Conservation (phyloP, 2,113 vertebrate genomes). For the Thymallus thymallus region DNA sequence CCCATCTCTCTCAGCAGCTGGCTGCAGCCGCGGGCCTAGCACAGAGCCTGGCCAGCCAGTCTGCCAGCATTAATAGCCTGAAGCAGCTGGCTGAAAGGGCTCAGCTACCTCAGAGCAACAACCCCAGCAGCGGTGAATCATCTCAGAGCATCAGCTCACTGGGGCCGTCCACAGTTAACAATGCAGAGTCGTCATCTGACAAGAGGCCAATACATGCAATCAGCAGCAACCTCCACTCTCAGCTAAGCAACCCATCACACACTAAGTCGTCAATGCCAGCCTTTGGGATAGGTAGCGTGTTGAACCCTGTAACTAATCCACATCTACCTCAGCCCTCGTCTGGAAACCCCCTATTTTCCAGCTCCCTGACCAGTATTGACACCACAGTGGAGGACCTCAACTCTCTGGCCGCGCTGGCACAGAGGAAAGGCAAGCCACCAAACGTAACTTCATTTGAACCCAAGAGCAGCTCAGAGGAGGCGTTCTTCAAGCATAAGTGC, state of each 20-base stretch:
- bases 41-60: slow-evolving; percentile 98
- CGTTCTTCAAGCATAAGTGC: slow-evolving; percentile 99
- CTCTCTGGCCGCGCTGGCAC: slow-evolving; percentile 89
- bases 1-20: slow-evolving; percentile 99
- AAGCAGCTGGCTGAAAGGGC: slow-evolving; percentile 89
- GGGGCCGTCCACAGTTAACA: slow-evolving; percentile 77
- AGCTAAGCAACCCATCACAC: slow-evolving; percentile 81
- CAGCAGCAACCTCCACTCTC: slow-evolving; percentile 79
- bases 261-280: slow-evolving; percentile 86
- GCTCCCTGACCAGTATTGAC: slow-evolving; percentile 85
- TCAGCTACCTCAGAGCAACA: slow-evolving; percentile 98
- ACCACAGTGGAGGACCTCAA: slow-evolving; percentile 93
- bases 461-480: slow-evolving; percentile 90
- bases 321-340: slow-evolving; percentile 98
- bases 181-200: slow-evolving; percentile 83
- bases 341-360: slow-evolving; percentile 89
- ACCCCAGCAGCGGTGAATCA: slow-evolving; percentile 84
- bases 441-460: slow-evolving; percentile 89
- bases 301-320: slow-evolving; percentile 92
- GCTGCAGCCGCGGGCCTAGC: slow-evolving; percentile 97
- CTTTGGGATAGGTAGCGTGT: slow-evolving; percentile 96
- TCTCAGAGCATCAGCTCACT: slow-evolving; percentile 85
- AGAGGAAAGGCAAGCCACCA: slow-evolving; percentile 93
- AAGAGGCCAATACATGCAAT: slow-evolving; percentile 81
- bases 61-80: slow-evolving; percentile 93